Conservation (phyloP, 2,797 vertebrate species). For the Spea hammondii region DNA sequence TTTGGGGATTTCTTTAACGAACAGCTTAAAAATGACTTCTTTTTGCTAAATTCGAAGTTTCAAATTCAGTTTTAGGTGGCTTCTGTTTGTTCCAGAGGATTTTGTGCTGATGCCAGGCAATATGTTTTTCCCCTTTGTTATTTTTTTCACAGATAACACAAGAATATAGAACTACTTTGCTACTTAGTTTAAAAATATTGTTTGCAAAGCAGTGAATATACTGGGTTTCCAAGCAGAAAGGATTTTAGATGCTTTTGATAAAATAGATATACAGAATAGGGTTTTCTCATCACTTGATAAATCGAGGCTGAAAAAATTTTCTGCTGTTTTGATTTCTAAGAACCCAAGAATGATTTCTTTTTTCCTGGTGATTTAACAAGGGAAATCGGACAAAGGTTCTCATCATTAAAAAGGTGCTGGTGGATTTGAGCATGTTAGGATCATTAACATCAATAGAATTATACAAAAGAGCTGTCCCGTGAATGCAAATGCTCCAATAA, state of each 20-base stretch:
- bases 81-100: background rate
- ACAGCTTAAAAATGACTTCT: too few species aligned
- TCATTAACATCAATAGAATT: slow-evolving; percentile 6
- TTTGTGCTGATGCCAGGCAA: background rate
- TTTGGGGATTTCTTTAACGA: too few species aligned
- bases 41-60: background rate
- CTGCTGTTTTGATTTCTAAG: background rate
- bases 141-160: background rate
- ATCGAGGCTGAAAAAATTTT: background rate
- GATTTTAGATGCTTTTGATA: background rate
- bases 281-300: background rate
- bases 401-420: slow-evolving; percentile 2
- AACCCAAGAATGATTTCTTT: background rate
- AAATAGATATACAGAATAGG: background rate
- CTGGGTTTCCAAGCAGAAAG: background rate
- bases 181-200: background rate
- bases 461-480: background rate
- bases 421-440: slow-evolving; percentile 10
- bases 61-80: background rate
- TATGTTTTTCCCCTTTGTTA: background rate
- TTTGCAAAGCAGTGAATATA: background rate
- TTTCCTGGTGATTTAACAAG: slow-evolving; percentile 11
- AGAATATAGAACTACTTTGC: background rate
- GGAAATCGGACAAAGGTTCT: background rate
- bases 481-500: slow-evolving; percentile 4